Evolutionary conservation across 2,888 invertebrate genomes (phyloP), one percentile per base, ranked within the genome.

Genomic region (Cerceris ruficornis): DNA sequence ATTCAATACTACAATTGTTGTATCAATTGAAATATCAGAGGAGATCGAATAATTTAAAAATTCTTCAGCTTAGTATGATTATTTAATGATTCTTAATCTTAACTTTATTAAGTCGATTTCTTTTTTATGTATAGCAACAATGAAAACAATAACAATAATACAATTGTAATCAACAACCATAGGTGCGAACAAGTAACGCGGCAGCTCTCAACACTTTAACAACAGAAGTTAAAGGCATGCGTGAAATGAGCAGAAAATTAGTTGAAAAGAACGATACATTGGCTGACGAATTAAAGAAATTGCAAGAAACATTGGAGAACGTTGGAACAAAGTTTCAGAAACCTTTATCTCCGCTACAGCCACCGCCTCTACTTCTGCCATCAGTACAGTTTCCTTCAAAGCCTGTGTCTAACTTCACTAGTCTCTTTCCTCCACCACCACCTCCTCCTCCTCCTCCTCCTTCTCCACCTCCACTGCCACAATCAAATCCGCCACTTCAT

Each of bases 111-210:
- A 11, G 14, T 43, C 41, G 41, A 59, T 28, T 28, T 1, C 28
- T 28, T 28, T 28, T 28, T 28, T 28, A 28, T 28, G 4, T 28
- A 4, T 28, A 28, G 4, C 28, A 28, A 28, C 2, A 28, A 28
- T 28, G 4, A 4, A 28, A 28, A 28, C 28, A 28, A 28, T 28
- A 28, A 28, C 41, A 50, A 52, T 39, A 55, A 67, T 41, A 60
- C 69, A 55, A 64, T 58, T 42, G 7, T 50, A 66, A 66, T 9
- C 39, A n/a, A 61, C 2, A 11, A 13, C 69, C 52, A 6, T 59
- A 91, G 90, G 77, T 86, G 17, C 87, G 78, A 43, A 49, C 61
- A 7, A 85, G 55, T 9, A 89, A 73, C 66, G 88, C 85, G 69
- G 58, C 77, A 14, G 77, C 79, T 13, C 64, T 90, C 17, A 71